Base-by-base conservation (phyloP, 2,888 invertebrate species). In the Lutraria lutraria region DNA sequence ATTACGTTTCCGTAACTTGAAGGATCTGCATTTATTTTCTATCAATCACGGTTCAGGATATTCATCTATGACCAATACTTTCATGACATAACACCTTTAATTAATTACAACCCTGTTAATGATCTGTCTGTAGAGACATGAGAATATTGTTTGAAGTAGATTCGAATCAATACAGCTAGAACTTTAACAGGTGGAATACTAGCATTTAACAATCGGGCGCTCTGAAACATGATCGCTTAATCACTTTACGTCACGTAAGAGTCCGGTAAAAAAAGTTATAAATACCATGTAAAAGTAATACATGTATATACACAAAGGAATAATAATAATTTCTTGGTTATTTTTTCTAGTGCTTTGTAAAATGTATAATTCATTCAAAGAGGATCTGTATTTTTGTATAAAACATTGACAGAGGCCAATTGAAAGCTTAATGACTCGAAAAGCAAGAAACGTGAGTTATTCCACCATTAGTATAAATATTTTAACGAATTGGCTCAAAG, bases 371-470 rank as follows among this genome's bases (percentile, higher is more conserved):
- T 68, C 63, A 68, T 68, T 68, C 25, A 25, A 68, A 25, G 10
- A 68, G n/a, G 63, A 12, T 25, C 63, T 68, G 63, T 68, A 68
- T n/a, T 68, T 43, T 68, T 68, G 63, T 68, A 68, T 68, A 68
- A 68, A 68, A 68, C 60, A 68, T 25, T 68, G 63, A 68, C 21
- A 21, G 25, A 12, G n/a, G 25, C 63, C 63, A n/a, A 6, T 21
- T 68, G 12, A 25, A 13, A 68, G n/a, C n/a, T 12, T n/a, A 68
- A 68, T 8, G 21, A 68, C 21, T 13, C 25, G n/a, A 68, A 68
- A 8, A 25, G 63, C 25, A 68, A 25, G 63, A 68, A 25, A 25
- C n/a, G 63, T 68, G 63, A 68, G 63, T 68, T 68, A 68, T 68
- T 68, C n/a, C 63, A 68, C 63, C n/a, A 68, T 12, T 12, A 6